Evolutionary conservation across 1,140 invertebrate species (phyloP).

Genomic region (Cepaea nemoralis): DNA sequence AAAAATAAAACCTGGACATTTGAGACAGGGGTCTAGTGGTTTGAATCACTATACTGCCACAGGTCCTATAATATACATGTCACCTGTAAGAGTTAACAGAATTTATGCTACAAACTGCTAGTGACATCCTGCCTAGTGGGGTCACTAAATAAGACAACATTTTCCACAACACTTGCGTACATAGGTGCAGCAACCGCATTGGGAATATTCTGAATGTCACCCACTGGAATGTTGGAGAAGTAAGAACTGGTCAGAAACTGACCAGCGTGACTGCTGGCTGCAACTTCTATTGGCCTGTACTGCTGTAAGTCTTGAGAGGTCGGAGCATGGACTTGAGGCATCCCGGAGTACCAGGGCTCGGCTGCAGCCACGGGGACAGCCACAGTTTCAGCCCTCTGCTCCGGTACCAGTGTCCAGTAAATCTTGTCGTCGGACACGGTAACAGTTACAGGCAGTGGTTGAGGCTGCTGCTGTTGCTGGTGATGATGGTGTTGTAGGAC

Average conservation of each 20-base stretch:
- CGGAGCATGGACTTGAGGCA: constrained; percentile 35
- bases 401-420: constrained; percentile 28
- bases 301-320: constrained; percentile 32
- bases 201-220: constrained; percentile 16
- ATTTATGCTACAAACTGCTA: background rate
- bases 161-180: constrained; percentile 14
- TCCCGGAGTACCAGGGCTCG: constrained; percentile 39
- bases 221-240: constrained; percentile 35
- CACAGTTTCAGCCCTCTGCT: background rate
- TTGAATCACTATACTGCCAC: too few relatives aligned
- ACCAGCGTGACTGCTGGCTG: constrained; percentile 15
- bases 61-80: too few relatives aligned
- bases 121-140: background rate
- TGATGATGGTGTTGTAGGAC: background rate
- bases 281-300: constrained; percentile 3
- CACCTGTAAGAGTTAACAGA: too few relatives aligned
- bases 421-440: constrained; percentile 17
- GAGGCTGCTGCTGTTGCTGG: background rate
- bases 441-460: constrained; percentile 26
- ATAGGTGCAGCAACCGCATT: constrained; percentile 15
- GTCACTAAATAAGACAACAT: constrained; percentile 22
- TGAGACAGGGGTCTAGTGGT: too few relatives aligned
- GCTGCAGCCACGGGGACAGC: background rate
- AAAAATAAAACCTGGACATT: too few relatives aligned
- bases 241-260: constrained; percentile 3